Conservation (phyloP, 2,113 vertebrate genomes). For the Raphicerus campestris region DNA sequence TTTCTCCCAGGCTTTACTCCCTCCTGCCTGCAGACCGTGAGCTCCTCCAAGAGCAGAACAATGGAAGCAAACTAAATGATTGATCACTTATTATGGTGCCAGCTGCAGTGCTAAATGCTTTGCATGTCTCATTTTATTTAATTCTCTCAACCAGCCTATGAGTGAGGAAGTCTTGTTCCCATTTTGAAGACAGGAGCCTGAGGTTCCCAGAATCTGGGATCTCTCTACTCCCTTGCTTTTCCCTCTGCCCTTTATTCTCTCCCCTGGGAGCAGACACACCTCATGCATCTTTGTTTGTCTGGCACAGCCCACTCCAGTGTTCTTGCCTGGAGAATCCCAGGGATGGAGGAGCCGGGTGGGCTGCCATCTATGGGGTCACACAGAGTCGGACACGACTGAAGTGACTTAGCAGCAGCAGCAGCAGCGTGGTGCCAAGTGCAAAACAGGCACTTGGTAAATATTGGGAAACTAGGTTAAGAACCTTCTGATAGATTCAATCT, state of each 20-base stretch:
- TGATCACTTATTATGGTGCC: not conserved
- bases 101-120: not conserved
- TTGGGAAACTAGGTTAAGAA: not conserved
- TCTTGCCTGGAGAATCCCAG: too few relatives aligned
- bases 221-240: not conserved
- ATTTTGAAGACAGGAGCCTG: not conserved
- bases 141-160: not conserved
- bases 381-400: too few relatives aligned
- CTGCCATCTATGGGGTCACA: too few relatives aligned
- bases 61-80: not conserved
- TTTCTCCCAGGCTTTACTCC: not conserved
- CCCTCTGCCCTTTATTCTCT: not conserved
- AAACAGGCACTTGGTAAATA: not conserved
- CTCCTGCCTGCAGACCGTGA: not conserved
- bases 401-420: too few relatives aligned
- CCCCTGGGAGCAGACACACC: not conserved
- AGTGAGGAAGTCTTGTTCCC: not conserved
- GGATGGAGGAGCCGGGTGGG: too few relatives aligned
- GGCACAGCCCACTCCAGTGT: not conserved
- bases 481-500: not conserved
- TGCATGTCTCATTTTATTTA: not conserved
- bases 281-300: not conserved
- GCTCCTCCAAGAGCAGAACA: not conserved
- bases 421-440: fast-evolving
- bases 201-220: not conserved